Percentiles rank a stretch among this genome's conserved stretches.
These are phyloP conservation scores for Acropternis orthonyx DNA, from an alignment of 2,797 vertebrate genomes.

Conservation along the genomic window DNA sequence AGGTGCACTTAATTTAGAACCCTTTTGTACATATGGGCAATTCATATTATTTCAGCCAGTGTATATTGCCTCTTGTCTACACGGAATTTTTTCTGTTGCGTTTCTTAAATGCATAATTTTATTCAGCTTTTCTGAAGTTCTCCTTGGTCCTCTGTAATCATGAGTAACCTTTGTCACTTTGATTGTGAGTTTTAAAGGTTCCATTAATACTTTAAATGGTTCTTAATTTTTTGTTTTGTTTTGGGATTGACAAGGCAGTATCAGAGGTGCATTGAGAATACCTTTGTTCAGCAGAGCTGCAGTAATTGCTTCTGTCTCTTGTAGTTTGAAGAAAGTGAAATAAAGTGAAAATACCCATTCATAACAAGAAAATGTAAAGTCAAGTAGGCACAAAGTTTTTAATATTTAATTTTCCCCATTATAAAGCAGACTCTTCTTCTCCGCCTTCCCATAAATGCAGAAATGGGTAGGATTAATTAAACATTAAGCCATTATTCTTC, in stretches of 20 bases:
- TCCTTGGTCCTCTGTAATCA: constrained; percentile 24
- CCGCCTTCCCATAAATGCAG: constrained; percentile 76
- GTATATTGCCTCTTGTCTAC: constrained; percentile 64
- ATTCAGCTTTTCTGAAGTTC: constrained; percentile 66
- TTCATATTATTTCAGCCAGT: constrained; percentile 71
- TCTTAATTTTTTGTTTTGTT: constrained; percentile 66
- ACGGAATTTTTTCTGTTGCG: constrained; percentile 68
- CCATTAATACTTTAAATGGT: constrained; percentile 42
- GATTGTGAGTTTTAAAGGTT: constrained; percentile 58
- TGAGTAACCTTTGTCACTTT: constrained; percentile 10
- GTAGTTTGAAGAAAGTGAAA: constrained; percentile 67
- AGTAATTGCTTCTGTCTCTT: constrained; percentile 69
- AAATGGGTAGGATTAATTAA: constrained; percentile 82
- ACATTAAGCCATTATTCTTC: constrained; percentile 80
- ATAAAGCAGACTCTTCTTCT: constrained; percentile 77
- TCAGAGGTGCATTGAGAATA: constrained; percentile 44
- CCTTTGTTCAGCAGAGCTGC: constrained; percentile 61
- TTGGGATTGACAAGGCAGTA: constrained; percentile 56
- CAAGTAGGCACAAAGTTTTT: constrained; percentile 78
- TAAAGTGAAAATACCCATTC: constrained; percentile 78
- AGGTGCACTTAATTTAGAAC: constrained; percentile 74
- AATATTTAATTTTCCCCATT: constrained; percentile 84
- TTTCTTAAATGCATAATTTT: constrained; percentile 64
- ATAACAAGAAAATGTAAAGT: constrained; percentile 80
- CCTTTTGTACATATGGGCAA: constrained; percentile 64